These are phyloP conservation scores for Lasioglossum leucozonium DNA, from an alignment of 2,888 invertebrate genomes.

Conservation along the genomic window DNA sequence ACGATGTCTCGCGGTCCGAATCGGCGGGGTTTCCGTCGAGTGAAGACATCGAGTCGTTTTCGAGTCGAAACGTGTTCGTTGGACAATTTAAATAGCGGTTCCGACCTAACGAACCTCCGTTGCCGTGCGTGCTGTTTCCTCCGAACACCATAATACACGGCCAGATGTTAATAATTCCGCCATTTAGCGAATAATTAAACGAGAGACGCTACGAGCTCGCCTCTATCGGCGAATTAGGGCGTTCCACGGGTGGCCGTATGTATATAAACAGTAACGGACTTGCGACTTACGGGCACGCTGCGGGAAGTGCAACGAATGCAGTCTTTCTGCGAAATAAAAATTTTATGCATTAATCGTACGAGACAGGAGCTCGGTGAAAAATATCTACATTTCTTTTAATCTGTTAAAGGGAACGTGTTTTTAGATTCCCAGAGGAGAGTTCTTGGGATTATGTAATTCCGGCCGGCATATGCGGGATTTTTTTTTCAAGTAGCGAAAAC, in stretches of 20 bases:
- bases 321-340: too few species aligned
- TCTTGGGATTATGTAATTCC: background rate
- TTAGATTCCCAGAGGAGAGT: background rate
- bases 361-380: too few species aligned
- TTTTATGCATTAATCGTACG: too few species aligned
- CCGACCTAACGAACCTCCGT: conserved; percentile 46
- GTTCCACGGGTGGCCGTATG: background rate
- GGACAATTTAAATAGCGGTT: conserved; percentile 31
- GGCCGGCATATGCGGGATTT: background rate
- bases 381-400: background rate
- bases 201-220: background rate
- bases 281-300: background rate
- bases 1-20: conserved; percentile 19
- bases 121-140: conserved; percentile 34
- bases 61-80: conserved; percentile 38
- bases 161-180: conserved; percentile 45
- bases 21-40: conserved; percentile 31
- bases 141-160: conserved; percentile 16
- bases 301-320: background rate
- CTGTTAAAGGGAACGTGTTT: background rate
- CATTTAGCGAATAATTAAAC: conserved; percentile 33
- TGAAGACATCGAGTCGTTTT: conserved; percentile 41
- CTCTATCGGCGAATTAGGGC: background rate
- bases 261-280: background rate
- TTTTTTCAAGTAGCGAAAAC: conserved; percentile 20